These are phyloP conservation scores for Glyptemys insculpta DNA, from an alignment of 2,797 vertebrate genomes.

Conservation along the genomic window DNA sequence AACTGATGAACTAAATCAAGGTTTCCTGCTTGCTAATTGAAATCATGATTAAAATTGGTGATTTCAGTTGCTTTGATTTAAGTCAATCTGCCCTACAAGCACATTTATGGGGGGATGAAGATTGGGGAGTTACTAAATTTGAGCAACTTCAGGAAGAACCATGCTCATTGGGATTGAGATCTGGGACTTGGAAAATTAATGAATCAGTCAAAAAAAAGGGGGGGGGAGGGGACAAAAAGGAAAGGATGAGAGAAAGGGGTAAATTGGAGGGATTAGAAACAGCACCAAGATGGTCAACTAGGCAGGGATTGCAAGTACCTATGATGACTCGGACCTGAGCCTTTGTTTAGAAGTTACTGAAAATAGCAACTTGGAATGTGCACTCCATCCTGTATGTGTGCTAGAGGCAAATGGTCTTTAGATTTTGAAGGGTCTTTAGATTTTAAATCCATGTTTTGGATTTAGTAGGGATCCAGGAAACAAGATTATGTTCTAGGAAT, in stretches of 20 bases:
- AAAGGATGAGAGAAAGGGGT: not conserved
- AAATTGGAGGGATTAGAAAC: not conserved
- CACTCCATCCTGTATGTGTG: not conserved
- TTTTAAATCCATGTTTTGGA: not conserved
- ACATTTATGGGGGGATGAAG: not conserved
- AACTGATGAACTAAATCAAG: not conserved
- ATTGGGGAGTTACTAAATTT: not conserved
- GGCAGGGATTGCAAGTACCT: not conserved
- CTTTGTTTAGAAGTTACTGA: not conserved
- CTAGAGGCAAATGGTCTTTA: not conserved
- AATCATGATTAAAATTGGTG: not conserved
- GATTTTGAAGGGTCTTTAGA: not conserved
- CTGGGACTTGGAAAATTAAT: fast-evolving
- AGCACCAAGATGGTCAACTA: not conserved
- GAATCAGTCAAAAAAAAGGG: fast-evolving
- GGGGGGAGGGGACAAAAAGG: not conserved
- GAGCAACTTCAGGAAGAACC: not conserved
- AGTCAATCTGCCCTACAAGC: not conserved
- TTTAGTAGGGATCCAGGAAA: not conserved
- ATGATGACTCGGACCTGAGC: not conserved
- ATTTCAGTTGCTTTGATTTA: not conserved
- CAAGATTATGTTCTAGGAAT: fast-evolving
- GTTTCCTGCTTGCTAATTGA: not conserved
- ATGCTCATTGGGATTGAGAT: not conserved
- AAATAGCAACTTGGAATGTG: not conserved